Evolutionary conservation across 2,888 invertebrate species (phyloP), one percentile per base, ranked within the genome.

Genomic region (Epinotia demarniana): DNA sequence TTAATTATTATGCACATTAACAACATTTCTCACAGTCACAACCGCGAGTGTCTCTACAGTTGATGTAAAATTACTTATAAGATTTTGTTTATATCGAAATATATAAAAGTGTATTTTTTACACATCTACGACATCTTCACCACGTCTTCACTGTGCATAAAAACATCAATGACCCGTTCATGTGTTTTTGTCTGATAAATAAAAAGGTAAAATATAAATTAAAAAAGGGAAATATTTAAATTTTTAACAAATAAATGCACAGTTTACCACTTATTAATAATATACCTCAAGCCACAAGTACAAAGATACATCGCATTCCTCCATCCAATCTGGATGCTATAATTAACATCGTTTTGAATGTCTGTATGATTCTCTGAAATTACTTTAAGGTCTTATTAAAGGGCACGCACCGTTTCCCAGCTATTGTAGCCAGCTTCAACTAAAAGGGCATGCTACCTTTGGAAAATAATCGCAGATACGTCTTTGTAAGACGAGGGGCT

Each of bases 361-460:
- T 53, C 70, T 69, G 74, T 70, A 63, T 60, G 75, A 57, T 64
- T 75, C 81, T 83, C 79, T 80, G 80, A 80, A 84, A 84, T 87
- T 84, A 89, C 89, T 89, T 88, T 89, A 87, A 86, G 83, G 82
- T 82, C 81, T 86, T 87, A 86, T 88, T 89, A 90, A 91, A 91
- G 88, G 88, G 87, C 89, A 88, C 81, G 83, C 82, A 80, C 46
- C 67, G 53, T 61, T 71, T 80, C 81, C 79, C 79, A 79, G 83
- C 84, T 85, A 85, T 90, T 86, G 86, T 88, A 80, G 80, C 3
- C 16, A 27, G 27, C 18, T 53, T 62, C 33, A 46, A 61, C 49
- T 39, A 19, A 49, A 71, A 60, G 3, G 69, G 11, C 12, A n/a
- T 46, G 27, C 27, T n/a, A 46, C 46, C 19, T n/a, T 11, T 27